phyloP scores from a whole-genome alignment of 2,888 invertebrate genomes.

The Lycaena phlaeas region DNA sequence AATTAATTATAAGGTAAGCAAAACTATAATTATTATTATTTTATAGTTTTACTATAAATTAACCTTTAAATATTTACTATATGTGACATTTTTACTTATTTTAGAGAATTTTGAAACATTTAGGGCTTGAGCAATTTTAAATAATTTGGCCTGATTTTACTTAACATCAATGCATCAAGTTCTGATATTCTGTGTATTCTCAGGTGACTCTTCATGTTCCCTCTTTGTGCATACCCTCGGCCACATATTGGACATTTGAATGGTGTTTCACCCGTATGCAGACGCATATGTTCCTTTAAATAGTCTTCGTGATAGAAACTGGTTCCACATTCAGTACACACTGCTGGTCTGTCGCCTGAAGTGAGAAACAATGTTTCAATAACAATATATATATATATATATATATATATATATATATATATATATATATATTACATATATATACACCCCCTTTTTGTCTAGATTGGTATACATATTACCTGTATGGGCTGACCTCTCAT shows the following conservation, averaged over 20 bases:
- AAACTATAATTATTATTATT: too few species aligned
- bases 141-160: slow-evolving; percentile 54
- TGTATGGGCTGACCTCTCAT: slow-evolving; percentile 64
- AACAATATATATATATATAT: too few species aligned
- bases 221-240: slow-evolving; percentile 56
- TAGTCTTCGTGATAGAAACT: slow-evolving; percentile 59
- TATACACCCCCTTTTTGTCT: too few species aligned
- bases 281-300: slow-evolving; percentile 57
- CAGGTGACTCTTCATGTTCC: slow-evolving; percentile 66
- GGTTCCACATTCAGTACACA: slow-evolving; percentile 48
- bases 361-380: background rate
- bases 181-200: slow-evolving; percentile 54
- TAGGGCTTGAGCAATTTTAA: slow-evolving; percentile 46
- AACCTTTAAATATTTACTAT: too few species aligned
- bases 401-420: too few species aligned
- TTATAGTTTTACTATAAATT: too few species aligned
- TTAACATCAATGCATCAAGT: slow-evolving; percentile 40
- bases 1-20: too few species aligned
- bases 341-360: slow-evolving; percentile 57
- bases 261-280: slow-evolving; percentile 65
- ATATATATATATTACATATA: too few species aligned
- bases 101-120: slow-evolving; percentile 1
- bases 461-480: too few species aligned
- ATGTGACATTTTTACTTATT: too few species aligned
- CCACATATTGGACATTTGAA: slow-evolving; percentile 64